These are phyloP conservation scores for Chiropotes sagulatus DNA, from an alignment of 2,797 vertebrate species.

Conservation along the genomic window DNA sequence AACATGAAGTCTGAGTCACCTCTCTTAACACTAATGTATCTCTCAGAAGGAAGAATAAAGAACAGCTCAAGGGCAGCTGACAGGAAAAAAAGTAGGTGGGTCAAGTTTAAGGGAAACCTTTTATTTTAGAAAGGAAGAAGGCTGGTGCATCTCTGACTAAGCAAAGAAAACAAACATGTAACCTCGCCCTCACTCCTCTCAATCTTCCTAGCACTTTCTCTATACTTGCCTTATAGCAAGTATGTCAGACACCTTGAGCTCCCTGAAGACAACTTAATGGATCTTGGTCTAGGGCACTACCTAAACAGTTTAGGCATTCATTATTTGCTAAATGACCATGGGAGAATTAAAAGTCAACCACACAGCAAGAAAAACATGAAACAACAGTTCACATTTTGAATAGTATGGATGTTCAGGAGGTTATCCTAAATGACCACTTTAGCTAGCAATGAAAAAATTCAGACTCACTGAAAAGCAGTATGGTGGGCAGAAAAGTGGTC, in stretches of 20 bases:
- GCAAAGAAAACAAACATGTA: not conserved
- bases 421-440: slow-evolving; percentile 46
- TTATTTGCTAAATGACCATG: slow-evolving; percentile 6
- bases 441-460: slow-evolving; percentile 34
- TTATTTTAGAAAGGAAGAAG: slow-evolving; percentile 50
- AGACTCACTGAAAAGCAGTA: not conserved
- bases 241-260: not conserved
- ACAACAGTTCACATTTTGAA: slow-evolving; percentile 1
- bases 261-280: not conserved
- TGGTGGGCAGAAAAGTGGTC: not conserved
- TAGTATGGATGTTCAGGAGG: not conserved
- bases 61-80: slow-evolving; percentile 41
- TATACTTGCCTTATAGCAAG: not conserved
- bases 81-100: slow-evolving; percentile 58
- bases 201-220: not conserved
- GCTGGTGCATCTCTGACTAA: not conserved
- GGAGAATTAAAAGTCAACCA: slow-evolving; percentile 49
- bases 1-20: slow-evolving; percentile 49
- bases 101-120: slow-evolving; percentile 40
- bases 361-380: not conserved
- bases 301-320: not conserved
- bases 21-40: slow-evolving; percentile 14
- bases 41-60: slow-evolving; percentile 42
- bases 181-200: not conserved
- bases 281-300: not conserved